Evolutionary conservation across 2,888 invertebrate genomes (phyloP).

Genomic region (Drosophila monieri): DNA sequence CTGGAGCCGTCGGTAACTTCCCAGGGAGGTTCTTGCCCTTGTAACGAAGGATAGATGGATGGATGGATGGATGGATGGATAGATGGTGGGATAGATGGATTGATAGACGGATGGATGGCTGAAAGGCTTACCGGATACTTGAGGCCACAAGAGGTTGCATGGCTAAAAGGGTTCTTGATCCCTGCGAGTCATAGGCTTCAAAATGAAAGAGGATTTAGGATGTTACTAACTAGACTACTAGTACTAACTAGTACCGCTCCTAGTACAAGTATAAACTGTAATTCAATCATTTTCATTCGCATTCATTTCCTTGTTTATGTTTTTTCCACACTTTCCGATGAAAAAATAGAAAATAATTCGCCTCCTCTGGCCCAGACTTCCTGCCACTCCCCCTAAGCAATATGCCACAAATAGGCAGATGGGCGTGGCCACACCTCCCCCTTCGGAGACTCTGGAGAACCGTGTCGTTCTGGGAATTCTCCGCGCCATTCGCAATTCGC

Average conservation of each 20-base stretch:
- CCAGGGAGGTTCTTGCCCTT: slow-evolving; percentile 9
- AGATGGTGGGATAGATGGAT: not conserved
- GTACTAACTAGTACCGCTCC: no score
- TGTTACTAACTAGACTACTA: no score
- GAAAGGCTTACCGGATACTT: not conserved
- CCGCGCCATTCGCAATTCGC: slow-evolving; percentile 8
- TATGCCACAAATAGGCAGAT: slow-evolving; percentile 1
- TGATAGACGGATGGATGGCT: not conserved
- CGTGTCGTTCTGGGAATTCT: slow-evolving; percentile 19
- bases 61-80: slow-evolving; percentile 6
- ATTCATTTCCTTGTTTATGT: not conserved
- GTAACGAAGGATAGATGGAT: slow-evolving; percentile 29
- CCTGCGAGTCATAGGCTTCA: not conserved
- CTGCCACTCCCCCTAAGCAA: not conserved
- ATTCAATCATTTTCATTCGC: no score
- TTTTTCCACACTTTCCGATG: not conserved
- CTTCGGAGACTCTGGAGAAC: not conserved
- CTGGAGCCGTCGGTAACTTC: not conserved
- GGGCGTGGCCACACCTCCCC: not conserved
- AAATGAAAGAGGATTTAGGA: not conserved
- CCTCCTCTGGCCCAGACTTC: not conserved
- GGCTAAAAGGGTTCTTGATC: not conserved
- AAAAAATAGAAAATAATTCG: not conserved
- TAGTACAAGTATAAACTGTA: no score
- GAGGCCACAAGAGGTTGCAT: not conserved